These are phyloP conservation scores for Ptilodon capucinus DNA, from an alignment of 2,888 invertebrate genomes.

Conservation along the genomic window DNA sequence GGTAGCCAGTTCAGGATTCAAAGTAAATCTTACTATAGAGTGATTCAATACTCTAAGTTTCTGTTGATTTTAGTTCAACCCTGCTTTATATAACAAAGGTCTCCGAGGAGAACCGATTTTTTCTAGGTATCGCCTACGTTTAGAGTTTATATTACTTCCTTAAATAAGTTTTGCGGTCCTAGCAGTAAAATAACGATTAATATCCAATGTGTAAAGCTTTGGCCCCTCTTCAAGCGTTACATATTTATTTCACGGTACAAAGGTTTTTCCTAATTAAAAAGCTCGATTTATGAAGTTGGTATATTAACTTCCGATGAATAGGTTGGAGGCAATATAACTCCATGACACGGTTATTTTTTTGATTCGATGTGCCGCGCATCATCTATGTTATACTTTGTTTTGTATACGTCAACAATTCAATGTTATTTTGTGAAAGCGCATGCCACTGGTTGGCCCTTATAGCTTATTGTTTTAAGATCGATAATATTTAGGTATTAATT, in stretches of 20 bases:
- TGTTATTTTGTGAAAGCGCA: not conserved
- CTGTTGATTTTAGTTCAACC: not conserved
- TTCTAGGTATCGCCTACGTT: not conserved
- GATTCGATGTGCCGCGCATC: not conserved
- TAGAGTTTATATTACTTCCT: too few species aligned
- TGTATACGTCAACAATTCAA: not conserved
- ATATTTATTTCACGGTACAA: not conserved
- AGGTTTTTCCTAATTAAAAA: not conserved
- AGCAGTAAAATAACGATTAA: not conserved
- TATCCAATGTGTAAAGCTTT: not conserved
- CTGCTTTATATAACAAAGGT: too few species aligned
- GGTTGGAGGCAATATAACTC: not conserved
- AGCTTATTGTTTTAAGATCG: constrained; percentile 18
- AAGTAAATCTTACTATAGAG: not conserved
- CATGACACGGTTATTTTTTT: not conserved
- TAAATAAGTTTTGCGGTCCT: too few species aligned
- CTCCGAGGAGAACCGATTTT: not conserved
- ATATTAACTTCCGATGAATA: not conserved
- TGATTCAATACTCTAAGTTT: not conserved
- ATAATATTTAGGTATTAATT: constrained; percentile 28
- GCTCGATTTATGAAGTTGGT: not conserved
- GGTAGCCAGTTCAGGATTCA: not conserved
- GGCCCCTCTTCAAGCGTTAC: not conserved
- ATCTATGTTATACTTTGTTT: not conserved
- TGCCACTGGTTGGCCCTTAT: constrained; percentile 6